A percentile compares a stretch with the other conserved stretches of the same genome.
phyloP scores from a whole-genome alignment of 2,888 invertebrate species.

The Timema cristinae region DNA sequence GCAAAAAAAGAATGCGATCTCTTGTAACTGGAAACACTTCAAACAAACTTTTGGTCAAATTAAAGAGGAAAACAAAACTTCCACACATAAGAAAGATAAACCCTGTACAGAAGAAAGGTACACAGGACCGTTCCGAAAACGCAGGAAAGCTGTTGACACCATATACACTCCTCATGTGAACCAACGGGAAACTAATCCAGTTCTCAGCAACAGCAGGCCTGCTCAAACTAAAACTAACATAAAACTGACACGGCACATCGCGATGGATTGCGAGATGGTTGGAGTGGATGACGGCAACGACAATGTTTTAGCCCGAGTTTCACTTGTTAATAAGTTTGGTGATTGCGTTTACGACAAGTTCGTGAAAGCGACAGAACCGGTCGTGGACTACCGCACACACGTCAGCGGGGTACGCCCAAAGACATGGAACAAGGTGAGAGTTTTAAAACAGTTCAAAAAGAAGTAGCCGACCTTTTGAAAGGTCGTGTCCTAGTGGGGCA shows the following conservation, averaged over 20 bases:
- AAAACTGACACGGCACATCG: slow-evolving; percentile 60
- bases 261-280: slow-evolving; percentile 96
- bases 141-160: background rate
- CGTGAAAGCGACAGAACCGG: slow-evolving; percentile 68
- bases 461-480: slow-evolving; percentile 69
- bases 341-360: slow-evolving; percentile 82
- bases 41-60: background rate
- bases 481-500: slow-evolving; percentile 81
- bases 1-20: slow-evolving; percentile 18
- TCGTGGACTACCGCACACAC: slow-evolving; percentile 76
- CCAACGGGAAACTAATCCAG: too few species aligned
- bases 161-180: too few species aligned
- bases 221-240: too few species aligned
- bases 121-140: background rate
- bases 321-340: slow-evolving; percentile 79
- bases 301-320: slow-evolving; percentile 81
- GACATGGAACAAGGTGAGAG: slow-evolving; percentile 57
- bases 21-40: slow-evolving; percentile 26
- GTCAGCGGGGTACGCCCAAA: slow-evolving; percentile 80
- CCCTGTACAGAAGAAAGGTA: background rate
- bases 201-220: too few species aligned
- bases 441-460: slow-evolving; percentile 59
- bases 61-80: background rate
- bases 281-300: slow-evolving; percentile 75
- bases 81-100: background rate